phyloP scores from a whole-genome alignment of 2,888 invertebrate species.

The Euzophera pinguis region DNA sequence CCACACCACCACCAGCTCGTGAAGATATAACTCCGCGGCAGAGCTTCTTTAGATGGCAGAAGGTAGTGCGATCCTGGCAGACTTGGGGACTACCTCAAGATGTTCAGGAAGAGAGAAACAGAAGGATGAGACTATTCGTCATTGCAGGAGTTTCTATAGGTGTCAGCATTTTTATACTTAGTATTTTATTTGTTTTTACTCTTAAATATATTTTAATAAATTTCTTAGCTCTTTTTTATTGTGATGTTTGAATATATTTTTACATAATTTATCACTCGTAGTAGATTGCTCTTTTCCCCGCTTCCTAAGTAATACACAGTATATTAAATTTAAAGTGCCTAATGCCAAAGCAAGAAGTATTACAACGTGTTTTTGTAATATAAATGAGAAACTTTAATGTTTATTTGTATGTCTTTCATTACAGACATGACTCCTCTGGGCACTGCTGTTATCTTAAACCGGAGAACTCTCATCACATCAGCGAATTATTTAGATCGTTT shows the following conservation, averaged over 20 bases:
- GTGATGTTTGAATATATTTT: too few species aligned
- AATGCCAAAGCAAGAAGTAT: too few species aligned
- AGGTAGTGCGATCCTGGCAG: background rate
- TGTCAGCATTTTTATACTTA: background rate
- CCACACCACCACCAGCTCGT: background rate
- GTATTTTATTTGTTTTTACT: too few species aligned
- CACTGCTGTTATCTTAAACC: constrained; percentile 39
- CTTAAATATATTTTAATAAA: too few species aligned
- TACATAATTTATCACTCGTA: too few species aligned
- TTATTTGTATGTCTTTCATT: constrained; percentile 18
- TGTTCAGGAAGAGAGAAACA: background rate
- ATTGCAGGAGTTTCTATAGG: background rate
- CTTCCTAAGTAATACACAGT: too few species aligned
- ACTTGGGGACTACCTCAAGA: background rate
- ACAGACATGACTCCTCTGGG: constrained; percentile 39
- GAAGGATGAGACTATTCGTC: background rate
- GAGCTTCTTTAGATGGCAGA: constrained; percentile 5
- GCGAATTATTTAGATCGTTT: constrained; percentile 43
- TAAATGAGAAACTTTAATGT: too few species aligned
- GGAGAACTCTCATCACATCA: constrained; percentile 38
- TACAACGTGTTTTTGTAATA: too few species aligned
- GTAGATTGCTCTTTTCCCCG: too few species aligned
- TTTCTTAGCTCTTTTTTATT: too few species aligned
- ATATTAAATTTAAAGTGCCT: too few species aligned
- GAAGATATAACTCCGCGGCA: background rate